Evolutionary conservation across 2,888 invertebrate genomes (phyloP).

Genomic region (Caenorhabditis zanzibari): DNA sequence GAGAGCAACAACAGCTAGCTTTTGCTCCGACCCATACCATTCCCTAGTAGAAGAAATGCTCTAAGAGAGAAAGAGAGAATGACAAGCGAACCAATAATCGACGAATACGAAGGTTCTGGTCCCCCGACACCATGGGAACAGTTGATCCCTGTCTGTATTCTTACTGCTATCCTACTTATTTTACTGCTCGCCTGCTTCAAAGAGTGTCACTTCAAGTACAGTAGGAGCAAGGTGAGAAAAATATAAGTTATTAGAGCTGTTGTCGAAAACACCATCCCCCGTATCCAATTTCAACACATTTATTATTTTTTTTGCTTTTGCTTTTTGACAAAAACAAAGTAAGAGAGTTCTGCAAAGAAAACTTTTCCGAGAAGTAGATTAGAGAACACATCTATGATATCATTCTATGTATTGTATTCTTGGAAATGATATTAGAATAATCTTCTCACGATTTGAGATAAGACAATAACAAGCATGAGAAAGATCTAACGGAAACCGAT

Average conservation of each 20-base stretch:
- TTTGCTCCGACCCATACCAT: constrained; percentile 5
- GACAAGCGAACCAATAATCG: constrained; percentile 61
- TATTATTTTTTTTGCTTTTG: constrained; percentile 3
- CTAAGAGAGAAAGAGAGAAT: too few relatives aligned
- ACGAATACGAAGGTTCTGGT: constrained; percentile 49
- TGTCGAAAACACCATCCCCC: neutral
- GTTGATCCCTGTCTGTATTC: constrained; percentile 60
- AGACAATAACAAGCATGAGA: constrained; percentile 7
- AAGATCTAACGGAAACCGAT: neutral
- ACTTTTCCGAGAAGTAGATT: neutral
- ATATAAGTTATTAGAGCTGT: neutral
- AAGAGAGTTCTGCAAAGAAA: constrained; percentile 37
- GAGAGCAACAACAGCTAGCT: constrained; percentile 53
- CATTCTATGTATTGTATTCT: constrained; percentile 22
- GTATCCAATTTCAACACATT: constrained; percentile 33
- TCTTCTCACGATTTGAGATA: neutral
- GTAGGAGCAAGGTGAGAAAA: constrained; percentile 57
- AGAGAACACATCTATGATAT: constrained; percentile 29
- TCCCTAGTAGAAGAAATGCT: constrained; percentile 43
- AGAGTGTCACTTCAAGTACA: constrained; percentile 59
- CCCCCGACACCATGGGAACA: constrained; percentile 59
- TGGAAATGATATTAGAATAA: neutral
- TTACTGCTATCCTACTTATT: constrained; percentile 58
- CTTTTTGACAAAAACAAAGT: constrained; percentile 10
- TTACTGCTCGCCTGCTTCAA: constrained; percentile 66